These are phyloP conservation scores for Chouioia cunea DNA, from an alignment of 2,888 invertebrate species.

Conservation along the genomic window DNA sequence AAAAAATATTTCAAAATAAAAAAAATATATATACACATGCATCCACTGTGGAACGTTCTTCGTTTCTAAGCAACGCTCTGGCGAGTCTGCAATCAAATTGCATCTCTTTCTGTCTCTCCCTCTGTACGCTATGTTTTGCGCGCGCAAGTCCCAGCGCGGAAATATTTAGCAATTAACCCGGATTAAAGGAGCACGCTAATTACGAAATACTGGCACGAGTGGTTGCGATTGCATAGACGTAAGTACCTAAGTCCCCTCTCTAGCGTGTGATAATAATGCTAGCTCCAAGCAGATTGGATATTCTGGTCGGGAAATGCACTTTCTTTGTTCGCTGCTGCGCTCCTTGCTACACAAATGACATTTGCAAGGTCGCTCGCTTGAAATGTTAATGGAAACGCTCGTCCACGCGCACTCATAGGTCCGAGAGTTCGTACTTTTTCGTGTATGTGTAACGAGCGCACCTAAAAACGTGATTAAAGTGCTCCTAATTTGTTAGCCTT, in stretches of 20 bases:
- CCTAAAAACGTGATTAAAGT: slow-evolving; percentile 46
- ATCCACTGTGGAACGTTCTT: slow-evolving; percentile 13
- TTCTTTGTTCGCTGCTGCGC: slow-evolving; percentile 2
- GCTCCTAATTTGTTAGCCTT: slow-evolving; percentile 44
- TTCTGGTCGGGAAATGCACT: slow-evolving; percentile 5
- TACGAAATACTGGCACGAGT: slow-evolving; percentile 55
- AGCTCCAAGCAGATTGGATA: slow-evolving; percentile 23
- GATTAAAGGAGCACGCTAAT: slow-evolving; percentile 62
- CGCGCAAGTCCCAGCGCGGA: slow-evolving; percentile 34
- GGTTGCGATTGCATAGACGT: neutral
- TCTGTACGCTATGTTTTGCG: neutral
- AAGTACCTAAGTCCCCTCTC: slow-evolving; percentile 18
- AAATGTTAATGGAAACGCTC: slow-evolving; percentile 45
- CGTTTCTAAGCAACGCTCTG: slow-evolving; percentile 23
- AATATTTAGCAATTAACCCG: slow-evolving; percentile 58
- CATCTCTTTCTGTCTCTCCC: slow-evolving; percentile 1
- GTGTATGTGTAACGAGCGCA: slow-evolving; percentile 4
- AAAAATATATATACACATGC: too few species aligned
- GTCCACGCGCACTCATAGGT: slow-evolving; percentile 4
- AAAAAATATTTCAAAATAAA: too few species aligned
- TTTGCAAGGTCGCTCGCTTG: slow-evolving; percentile 39
- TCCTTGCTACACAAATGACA: slow-evolving; percentile 37
- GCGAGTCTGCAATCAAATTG: slow-evolving; percentile 41
- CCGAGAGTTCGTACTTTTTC: neutral
- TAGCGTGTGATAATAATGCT: slow-evolving; percentile 15